Evolutionary conservation across 2,113 vertebrate species (phyloP).

Genomic region (Toxostoma redivivum): DNA sequence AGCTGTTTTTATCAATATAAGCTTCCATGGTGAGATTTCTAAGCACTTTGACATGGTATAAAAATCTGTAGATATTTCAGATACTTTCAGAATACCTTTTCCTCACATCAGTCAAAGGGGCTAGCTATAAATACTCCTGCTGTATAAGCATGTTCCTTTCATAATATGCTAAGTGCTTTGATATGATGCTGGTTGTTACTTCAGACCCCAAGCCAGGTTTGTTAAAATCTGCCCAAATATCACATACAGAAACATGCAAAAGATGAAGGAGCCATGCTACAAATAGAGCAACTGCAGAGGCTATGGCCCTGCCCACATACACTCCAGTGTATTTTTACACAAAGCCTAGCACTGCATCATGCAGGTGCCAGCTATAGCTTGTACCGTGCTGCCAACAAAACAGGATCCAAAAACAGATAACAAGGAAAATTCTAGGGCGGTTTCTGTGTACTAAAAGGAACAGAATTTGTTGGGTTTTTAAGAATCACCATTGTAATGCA

Average conservation of each 20-base stretch:
- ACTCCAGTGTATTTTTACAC: constrained; percentile 14
- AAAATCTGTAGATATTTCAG: neutral
- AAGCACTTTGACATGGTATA: neutral
- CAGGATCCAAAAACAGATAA: constrained; percentile 10
- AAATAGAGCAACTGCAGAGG: constrained; percentile 57
- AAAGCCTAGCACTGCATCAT: constrained; percentile 19
- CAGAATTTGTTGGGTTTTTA: neutral
- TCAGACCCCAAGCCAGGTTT: neutral
- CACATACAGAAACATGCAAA: neutral
- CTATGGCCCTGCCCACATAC: neutral
- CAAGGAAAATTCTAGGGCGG: constrained; percentile 10
- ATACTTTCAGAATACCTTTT: neutral
- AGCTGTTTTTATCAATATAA: neutral
- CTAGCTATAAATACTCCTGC: neutral
- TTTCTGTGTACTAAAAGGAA: neutral
- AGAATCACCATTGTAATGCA: neutral
- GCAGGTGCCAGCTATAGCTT: constrained; percentile 26
- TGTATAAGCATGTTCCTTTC: neutral
- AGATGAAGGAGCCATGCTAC: constrained; percentile 34
- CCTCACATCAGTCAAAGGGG: neutral
- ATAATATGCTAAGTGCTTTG: neutral
- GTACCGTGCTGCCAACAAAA: neutral
- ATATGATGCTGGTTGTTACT: neutral
- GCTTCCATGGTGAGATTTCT: neutral
- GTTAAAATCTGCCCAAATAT: constrained; percentile 1